Conservation (phyloP, 2,113 vertebrate species). For the Cebus imitator region DNA sequence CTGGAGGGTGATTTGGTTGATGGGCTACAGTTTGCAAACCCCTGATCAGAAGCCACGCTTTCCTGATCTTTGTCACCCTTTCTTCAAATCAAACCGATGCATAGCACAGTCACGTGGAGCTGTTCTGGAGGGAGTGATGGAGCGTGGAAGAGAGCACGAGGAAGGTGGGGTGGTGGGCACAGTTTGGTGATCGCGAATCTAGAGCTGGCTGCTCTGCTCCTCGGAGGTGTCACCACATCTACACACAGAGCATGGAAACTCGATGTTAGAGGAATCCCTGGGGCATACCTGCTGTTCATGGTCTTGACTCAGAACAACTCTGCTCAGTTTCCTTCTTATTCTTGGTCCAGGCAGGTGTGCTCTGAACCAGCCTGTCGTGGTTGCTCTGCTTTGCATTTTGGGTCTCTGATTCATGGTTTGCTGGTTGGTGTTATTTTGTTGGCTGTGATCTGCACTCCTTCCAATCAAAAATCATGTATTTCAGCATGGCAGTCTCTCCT, state of each 20-base stretch:
- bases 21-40: fast-evolving
- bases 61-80: neutral
- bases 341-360: neutral
- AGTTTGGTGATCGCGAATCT: too few relatives aligned
- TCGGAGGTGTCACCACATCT: neutral
- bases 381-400: neutral
- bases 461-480: neutral
- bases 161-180: neutral
- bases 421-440: neutral
- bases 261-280: fast-evolving
- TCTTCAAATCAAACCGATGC: neutral
- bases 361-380: neutral
- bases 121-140: neutral
- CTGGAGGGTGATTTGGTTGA: neutral
- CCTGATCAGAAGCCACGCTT: neutral
- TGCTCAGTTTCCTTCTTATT: neutral
- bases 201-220: neutral
- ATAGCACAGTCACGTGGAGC: neutral
- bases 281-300: fast-evolving
- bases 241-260: fast-evolving
- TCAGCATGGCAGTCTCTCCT: fast-evolving
- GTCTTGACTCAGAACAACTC: neutral
- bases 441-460: neutral
- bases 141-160: fast-evolving
- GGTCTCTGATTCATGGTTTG: neutral